These are phyloP conservation scores for Sprattus sprattus DNA, from an alignment of 2,113 vertebrate species.

Conservation along the genomic window DNA sequence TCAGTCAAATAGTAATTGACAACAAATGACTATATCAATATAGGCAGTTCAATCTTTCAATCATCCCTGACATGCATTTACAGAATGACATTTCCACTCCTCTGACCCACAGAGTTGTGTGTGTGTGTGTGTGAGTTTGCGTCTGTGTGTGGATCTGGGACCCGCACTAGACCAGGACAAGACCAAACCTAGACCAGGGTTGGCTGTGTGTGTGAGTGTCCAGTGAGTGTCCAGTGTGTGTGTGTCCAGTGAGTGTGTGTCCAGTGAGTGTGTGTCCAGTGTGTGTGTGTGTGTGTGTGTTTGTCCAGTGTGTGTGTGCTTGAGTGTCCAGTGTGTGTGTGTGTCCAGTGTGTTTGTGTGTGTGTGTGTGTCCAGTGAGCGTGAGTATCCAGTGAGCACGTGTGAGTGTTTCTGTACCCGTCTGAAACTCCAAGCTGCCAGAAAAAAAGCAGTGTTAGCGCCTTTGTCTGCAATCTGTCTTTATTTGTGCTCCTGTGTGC, in stretches of 20 bases:
- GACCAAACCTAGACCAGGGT: neutral
- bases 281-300: no score
- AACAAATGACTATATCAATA: no score
- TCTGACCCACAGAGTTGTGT: neutral
- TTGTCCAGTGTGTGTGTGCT: no score
- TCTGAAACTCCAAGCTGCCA: neutral
- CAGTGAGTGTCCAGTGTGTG: no score
- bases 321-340: no score
- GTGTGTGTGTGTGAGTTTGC: neutral
- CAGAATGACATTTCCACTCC: neutral
- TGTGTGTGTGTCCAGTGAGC: neutral
- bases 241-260: no score
- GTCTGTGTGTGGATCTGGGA: no score
- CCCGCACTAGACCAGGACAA: no score
- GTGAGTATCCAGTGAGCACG: no score
- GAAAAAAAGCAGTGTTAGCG: neutral
- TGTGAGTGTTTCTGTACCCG: neutral
- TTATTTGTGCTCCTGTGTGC: slow-evolving; percentile 51
- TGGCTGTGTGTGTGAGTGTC: neutral
- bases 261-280: no score
- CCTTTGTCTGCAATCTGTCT: slow-evolving; percentile 38
- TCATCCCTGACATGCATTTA: neutral
- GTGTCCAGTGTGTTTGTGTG: no score
- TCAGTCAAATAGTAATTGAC: neutral
- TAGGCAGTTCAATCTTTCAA: neutral